These are phyloP conservation scores for Amphibalanus amphitrite DNA, from an alignment of 1,140 invertebrate genomes.

Conservation along the genomic window DNA sequence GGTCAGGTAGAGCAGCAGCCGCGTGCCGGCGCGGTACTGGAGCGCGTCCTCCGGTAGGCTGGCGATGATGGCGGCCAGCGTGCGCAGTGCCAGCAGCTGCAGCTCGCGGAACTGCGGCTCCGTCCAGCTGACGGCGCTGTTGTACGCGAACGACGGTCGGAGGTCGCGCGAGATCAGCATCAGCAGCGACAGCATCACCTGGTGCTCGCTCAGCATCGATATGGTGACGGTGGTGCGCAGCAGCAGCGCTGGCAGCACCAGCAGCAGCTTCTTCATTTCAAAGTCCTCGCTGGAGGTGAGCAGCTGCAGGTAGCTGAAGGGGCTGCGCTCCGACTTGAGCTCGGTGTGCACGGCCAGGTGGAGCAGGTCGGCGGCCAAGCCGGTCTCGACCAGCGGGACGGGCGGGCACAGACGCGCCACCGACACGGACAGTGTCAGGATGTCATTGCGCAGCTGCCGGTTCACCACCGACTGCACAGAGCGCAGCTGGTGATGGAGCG, in stretches of 20 bases:
- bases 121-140: not conserved
- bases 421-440: not conserved
- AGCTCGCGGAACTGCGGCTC: slow-evolving; percentile 1
- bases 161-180: not conserved
- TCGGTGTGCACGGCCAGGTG: slow-evolving; percentile 2
- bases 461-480: not conserved
- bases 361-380: not conserved
- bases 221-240: not conserved
- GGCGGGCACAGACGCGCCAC: not conserved
- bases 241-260: not conserved
- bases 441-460: not conserved
- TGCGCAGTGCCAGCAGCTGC: not conserved
- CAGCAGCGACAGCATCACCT: slow-evolving; percentile 3
- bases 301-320: slow-evolving; percentile 3
- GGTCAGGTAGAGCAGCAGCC: not conserved
- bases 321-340: not conserved
- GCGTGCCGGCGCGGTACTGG: not conserved
- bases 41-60: not conserved
- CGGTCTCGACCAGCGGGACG: not conserved
- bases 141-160: not conserved
- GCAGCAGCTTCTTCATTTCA: not conserved
- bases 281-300: not conserved
- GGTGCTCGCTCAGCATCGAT: not conserved
- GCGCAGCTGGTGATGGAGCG: not conserved
- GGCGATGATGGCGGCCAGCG: not conserved